Conservation (phyloP, 2,888 invertebrate species). For the Athripsodes cinereus region DNA sequence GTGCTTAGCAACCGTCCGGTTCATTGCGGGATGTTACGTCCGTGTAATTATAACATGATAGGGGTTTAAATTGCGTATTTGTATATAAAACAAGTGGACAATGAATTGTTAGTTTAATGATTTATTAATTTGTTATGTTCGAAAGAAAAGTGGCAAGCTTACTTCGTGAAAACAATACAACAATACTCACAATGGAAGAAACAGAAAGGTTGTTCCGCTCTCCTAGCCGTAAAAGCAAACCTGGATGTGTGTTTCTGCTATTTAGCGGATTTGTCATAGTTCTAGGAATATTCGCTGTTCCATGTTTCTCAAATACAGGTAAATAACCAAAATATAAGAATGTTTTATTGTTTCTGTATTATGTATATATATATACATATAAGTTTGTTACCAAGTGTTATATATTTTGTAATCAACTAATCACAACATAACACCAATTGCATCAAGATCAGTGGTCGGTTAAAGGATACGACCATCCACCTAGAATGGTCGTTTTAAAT, state of each 20-base stretch:
- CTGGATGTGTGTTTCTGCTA: conserved; percentile 5
- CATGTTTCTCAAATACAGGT: conserved; percentile 20
- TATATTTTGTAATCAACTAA: too few species aligned
- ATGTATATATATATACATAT: too few species aligned
- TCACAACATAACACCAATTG: too few species aligned
- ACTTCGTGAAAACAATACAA: background rate
- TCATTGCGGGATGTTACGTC: conserved; percentile 19
- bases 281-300: conserved; percentile 10
- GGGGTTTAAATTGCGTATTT: background rate
- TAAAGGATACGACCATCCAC: too few species aligned
- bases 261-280: conserved; percentile 15
- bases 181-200: conserved; percentile 19
- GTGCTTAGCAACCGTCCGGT: conserved; percentile 43
- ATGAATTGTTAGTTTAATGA: too few species aligned
- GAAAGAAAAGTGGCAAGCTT: background rate
- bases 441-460: too few species aligned
- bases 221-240: background rate
- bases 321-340: too few species aligned
- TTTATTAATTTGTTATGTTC: background rate
- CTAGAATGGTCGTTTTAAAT: too few species aligned
- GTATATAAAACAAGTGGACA: background rate
- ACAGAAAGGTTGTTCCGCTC: conserved; percentile 14
- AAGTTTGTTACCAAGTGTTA: too few species aligned
- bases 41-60: background rate
- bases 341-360: too few species aligned